Conservation (phyloP, 2,797 vertebrate genomes). For the Helostoma temminkii region DNA sequence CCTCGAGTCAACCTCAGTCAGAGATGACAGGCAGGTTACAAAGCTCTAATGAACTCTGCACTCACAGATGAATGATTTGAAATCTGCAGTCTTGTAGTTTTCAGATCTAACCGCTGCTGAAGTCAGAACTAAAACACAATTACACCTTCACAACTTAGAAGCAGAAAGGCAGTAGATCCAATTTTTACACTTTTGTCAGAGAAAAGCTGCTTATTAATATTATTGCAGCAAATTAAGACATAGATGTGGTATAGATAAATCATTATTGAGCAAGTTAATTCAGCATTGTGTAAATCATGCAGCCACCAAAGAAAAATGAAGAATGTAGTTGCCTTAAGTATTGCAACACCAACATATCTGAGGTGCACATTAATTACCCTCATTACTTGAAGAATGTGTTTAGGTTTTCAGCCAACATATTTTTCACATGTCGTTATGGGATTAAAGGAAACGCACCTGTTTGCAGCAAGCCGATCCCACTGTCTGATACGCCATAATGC, state of each 20-base stretch:
- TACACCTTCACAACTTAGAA: no score
- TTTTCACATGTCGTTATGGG: constrained; percentile 54
- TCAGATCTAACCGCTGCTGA: not conserved
- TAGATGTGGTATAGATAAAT: not conserved
- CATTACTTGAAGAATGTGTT: constrained; percentile 26
- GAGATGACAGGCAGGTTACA: no score
- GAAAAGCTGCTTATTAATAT: no score
- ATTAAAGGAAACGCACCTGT: constrained; percentile 89
- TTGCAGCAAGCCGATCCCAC: constrained; percentile 91
- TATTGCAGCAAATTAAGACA: no score
- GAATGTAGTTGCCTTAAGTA: not conserved
- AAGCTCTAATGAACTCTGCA: no score
- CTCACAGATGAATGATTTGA: not conserved
- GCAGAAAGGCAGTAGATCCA: no score
- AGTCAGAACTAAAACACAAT: no score
- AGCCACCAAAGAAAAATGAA: not conserved
- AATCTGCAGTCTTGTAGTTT: not conserved
- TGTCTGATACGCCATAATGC: constrained; percentile 91
- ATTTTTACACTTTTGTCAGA: not conserved
- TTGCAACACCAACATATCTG: constrained; percentile 37
- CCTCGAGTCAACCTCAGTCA: no score
- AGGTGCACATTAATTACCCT: constrained; percentile 35
- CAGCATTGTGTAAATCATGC: not conserved
- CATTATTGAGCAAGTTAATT: not conserved
- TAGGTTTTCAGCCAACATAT: constrained; percentile 13